Evolutionary conservation across 2,797 vertebrate genomes (phyloP).

Genomic region (Poecile montanus): DNA sequence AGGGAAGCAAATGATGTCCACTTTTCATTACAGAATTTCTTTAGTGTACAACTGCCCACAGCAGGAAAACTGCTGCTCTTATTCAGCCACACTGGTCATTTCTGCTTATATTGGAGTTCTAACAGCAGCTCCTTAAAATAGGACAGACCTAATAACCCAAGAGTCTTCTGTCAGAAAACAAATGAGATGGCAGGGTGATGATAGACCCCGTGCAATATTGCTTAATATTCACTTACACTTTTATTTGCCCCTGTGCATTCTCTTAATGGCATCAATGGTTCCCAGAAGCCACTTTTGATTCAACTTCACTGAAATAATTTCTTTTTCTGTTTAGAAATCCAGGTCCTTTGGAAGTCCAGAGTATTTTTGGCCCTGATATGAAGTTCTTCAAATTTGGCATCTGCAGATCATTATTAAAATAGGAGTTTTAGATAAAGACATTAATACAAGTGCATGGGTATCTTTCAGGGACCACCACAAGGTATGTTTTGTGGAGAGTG

Average conservation of each 20-base stretch:
- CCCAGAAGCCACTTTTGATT: background rate
- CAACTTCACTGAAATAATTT: background rate
- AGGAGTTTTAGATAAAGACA: background rate
- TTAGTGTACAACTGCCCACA: background rate
- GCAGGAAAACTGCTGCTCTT: background rate
- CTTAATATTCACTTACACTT: background rate
- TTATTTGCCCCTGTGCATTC: slow-evolving; percentile 17
- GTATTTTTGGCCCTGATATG: background rate
- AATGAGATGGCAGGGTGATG: background rate
- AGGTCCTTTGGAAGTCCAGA: background rate
- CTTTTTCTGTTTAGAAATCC: background rate
- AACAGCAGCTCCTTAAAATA: slow-evolving; percentile 7
- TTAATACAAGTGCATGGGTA: background rate
- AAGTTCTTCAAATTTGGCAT: background rate
- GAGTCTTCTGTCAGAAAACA: background rate
- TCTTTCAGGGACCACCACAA: background rate
- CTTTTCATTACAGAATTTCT: background rate
- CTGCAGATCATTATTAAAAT: background rate
- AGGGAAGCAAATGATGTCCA: background rate
- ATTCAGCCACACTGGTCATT: background rate
- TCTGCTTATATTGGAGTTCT: background rate
- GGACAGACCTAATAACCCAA: background rate
- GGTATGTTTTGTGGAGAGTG: background rate
- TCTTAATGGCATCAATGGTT: background rate
- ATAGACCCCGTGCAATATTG: background rate